Percentiles rank a stretch among this genome's conserved stretches.
phyloP scores from a whole-genome alignment of 1,140 invertebrate genomes.

The Tetramorium simillimum region DNA sequence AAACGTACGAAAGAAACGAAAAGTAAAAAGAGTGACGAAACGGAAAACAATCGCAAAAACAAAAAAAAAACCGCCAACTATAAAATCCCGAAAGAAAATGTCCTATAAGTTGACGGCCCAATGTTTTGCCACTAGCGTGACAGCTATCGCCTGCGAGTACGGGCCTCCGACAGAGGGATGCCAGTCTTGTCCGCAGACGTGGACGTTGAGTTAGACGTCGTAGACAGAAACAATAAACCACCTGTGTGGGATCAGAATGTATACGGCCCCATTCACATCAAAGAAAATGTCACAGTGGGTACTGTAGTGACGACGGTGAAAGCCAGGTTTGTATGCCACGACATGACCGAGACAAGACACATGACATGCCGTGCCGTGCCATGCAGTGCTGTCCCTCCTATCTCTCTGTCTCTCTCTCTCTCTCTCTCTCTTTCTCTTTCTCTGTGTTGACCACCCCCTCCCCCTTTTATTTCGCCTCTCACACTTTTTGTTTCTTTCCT shows the following conservation, averaged over 20 bases:
- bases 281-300: slow-evolving; percentile 99
- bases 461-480: neutral
- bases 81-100: slow-evolving; percentile 77
- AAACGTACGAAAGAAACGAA: slow-evolving; percentile 64
- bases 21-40: slow-evolving; percentile 61
- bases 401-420: neutral
- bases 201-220: slow-evolving; percentile 98
- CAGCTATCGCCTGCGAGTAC: slow-evolving; percentile 96
- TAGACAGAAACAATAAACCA: slow-evolving; percentile 99
- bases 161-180: slow-evolving; percentile 95
- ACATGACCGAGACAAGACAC: slow-evolving; percentile 84
- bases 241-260: slow-evolving; percentile 96
- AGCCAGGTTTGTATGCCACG: slow-evolving; percentile 96
- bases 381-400: slow-evolving; percentile 70
- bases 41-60: slow-evolving; percentile 54
- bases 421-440: neutral
- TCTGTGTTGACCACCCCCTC: neutral
- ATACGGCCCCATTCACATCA: slow-evolving; percentile 98
- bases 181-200: slow-evolving; percentile 96
- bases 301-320: slow-evolving; percentile 98
- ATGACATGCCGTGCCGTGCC: slow-evolving; percentile 82
- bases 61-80: slow-evolving; percentile 73
- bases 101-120: slow-evolving; percentile 85
- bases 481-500: neutral
- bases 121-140: slow-evolving; percentile 93